Conservation (phyloP, 2,888 invertebrate species). For the Hydraecia micacea region DNA sequence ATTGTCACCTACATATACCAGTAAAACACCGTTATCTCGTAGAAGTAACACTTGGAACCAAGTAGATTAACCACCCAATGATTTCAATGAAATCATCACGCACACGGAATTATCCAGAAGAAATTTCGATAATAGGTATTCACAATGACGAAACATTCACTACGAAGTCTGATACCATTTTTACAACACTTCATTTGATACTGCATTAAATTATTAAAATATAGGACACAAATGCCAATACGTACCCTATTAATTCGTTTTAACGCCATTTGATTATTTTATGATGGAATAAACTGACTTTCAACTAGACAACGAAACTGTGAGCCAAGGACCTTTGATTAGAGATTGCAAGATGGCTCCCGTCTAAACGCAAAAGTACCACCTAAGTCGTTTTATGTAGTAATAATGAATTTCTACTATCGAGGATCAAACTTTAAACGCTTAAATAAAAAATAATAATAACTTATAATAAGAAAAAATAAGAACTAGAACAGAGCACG, state of each 20-base stretch:
- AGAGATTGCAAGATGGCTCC: constrained; percentile 96
- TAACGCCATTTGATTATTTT: constrained; percentile 96
- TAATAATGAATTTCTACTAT: constrained; percentile 80
- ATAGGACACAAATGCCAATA: constrained; percentile 81
- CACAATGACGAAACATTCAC: constrained; percentile 92
- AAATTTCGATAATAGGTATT: constrained; percentile 91
- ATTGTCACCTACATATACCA: constrained; percentile 85
- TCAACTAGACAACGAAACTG: constrained; percentile 95
- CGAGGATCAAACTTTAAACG: constrained; percentile 80
- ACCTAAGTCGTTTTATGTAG: constrained; percentile 91
- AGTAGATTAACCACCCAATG: constrained; percentile 57
- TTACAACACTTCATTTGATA: constrained; percentile 81
- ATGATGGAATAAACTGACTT: constrained; percentile 93
- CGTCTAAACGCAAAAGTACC: constrained; percentile 94
- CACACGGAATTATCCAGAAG: constrained; percentile 89
- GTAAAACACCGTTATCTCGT: constrained; percentile 81
- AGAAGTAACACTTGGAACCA: constrained; percentile 50
- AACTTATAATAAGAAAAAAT: constrained; percentile 87
- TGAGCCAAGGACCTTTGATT: constrained; percentile 96
- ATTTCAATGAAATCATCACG: constrained; percentile 75
- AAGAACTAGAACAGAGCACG: constrained; percentile 83
- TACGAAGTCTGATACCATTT: constrained; percentile 86
- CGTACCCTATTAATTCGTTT: constrained; percentile 99
- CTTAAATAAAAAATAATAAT: constrained; percentile 86
- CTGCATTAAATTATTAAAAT: constrained; percentile 74